Evolutionary conservation across 2,797 vertebrate species (phyloP).

Genomic region (Catostomus latipinnis): DNA sequence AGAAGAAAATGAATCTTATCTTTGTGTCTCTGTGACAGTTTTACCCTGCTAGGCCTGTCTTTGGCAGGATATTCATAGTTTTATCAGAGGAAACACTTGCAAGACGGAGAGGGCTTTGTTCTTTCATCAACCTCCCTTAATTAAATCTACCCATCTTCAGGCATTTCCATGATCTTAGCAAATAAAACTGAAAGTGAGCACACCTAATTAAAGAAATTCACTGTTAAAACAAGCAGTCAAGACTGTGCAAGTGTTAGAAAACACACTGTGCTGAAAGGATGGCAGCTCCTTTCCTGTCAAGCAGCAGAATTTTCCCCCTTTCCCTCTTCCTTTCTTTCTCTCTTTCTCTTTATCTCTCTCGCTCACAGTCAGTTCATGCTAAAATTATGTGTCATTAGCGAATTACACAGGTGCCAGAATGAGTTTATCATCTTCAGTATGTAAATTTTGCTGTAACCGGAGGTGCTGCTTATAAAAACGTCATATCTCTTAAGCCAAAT

Average conservation of each 20-base stretch:
- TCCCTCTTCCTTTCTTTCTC: slow-evolving; percentile 43
- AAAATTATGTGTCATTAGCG: slow-evolving; percentile 84
- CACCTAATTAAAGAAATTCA: slow-evolving; percentile 79
- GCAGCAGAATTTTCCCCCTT: slow-evolving; percentile 62
- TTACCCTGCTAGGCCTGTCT: slow-evolving; percentile 76
- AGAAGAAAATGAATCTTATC: slow-evolving; percentile 68
- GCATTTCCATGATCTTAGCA: slow-evolving; percentile 76
- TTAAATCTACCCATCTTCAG: slow-evolving; percentile 81
- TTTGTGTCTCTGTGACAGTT: slow-evolving; percentile 70
- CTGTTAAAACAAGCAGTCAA: slow-evolving; percentile 65
- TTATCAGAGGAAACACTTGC: slow-evolving; percentile 77
- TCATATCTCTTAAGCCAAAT: slow-evolving; percentile 84
- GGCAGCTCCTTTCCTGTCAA: slow-evolving; percentile 59
- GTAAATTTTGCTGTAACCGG: slow-evolving; percentile 84
- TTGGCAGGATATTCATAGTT: slow-evolving; percentile 73
- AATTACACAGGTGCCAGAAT: slow-evolving; percentile 87
- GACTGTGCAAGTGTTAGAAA: slow-evolving; percentile 39
- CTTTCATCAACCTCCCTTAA: slow-evolving; percentile 83
- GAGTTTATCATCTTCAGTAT: slow-evolving; percentile 83
- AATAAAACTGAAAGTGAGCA: slow-evolving; percentile 77
- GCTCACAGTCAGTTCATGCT: slow-evolving; percentile 69
- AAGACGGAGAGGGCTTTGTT: slow-evolving; percentile 73
- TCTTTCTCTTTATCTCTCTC: slow-evolving; percentile 49
- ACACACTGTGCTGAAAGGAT: slow-evolving; percentile 60
- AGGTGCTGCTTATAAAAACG: slow-evolving; percentile 83